phyloP scores from a whole-genome alignment of 2,113 vertebrate genomes.

The Axis porcinus region DNA sequence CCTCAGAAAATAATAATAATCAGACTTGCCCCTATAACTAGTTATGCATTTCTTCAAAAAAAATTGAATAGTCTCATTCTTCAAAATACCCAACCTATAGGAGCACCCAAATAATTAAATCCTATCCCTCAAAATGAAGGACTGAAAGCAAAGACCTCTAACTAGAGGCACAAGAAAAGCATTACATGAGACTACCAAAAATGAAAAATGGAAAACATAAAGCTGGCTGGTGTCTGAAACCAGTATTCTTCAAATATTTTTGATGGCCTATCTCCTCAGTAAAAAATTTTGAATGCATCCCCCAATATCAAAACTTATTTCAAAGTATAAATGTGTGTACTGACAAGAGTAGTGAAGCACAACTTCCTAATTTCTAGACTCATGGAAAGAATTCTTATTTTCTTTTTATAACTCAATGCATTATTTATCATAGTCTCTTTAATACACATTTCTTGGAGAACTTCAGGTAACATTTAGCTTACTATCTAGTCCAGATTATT shows the following conservation, averaged over 20 bases:
- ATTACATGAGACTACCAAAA: not conserved
- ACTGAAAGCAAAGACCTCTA: not conserved
- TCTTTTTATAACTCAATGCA: not conserved
- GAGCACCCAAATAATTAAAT: conserved; percentile 11
- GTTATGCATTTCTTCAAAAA: conserved; percentile 6
- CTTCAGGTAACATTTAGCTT: not conserved
- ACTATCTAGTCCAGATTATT: not conserved
- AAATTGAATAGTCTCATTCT: conserved; percentile 30
- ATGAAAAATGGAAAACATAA: not conserved
- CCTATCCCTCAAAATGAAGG: not conserved
- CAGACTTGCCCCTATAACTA: not conserved
- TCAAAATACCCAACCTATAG: not conserved
- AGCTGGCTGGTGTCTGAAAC: not conserved
- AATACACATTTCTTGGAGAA: not conserved
- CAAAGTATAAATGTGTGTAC: not conserved
- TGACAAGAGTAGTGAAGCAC: not conserved
- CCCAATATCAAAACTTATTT: not conserved
- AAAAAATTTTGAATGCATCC: not conserved
- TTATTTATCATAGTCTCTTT: not conserved
- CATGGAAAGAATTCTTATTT: not conserved
- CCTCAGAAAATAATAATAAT: conserved; percentile 44
- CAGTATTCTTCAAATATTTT: not conserved
- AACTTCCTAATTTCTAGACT: not conserved
- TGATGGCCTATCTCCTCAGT: not conserved
- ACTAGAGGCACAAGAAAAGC: not conserved